Base-by-base conservation (phyloP, 2,888 invertebrate species). In the Netelia melanura region DNA sequence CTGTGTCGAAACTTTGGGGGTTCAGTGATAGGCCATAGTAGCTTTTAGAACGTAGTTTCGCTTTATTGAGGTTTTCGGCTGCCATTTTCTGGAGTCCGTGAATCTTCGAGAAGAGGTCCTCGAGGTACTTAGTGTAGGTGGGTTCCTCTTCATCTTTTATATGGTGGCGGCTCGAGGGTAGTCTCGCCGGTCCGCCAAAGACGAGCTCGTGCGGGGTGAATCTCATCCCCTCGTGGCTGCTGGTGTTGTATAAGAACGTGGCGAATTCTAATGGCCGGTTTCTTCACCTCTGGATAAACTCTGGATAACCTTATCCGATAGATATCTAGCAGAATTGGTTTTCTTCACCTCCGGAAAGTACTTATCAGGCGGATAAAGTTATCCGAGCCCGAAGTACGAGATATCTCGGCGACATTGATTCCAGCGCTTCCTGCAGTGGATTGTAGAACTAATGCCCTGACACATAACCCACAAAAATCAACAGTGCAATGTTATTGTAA, bases 21-120 rank as follows among this genome's bases (percentile, higher is more conserved):
- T 86, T 86, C 0, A 79, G 23, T 38, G 64, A 77, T 25, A 30
- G 61, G 44, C 86, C 87, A 30, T 85, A 81, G n/a, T 84, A 81
- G 0, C 9, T 11, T 70, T 87, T 87, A 0, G 84, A 86, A 38
- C 64, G 80, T 6, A 67, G 21, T 74, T 85, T 88, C 1, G 87
- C 23, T 23, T 11, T 10, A 0, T 83, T 64, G 21, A 86, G 21
- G 72, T 87, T 87, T 21, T 75, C 62, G 0, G 68, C 48, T 0
- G 86, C 86, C 3, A 72, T 6, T 44, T 23, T 64, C 72, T 78
- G 1, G 72, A 48, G 2, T 81, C 58, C 10, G 76, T 56, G 2
- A 85, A 21, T 71, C 61, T n/a, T 2, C 44, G 52, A 1, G 11
- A 56, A 56, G 1, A 56, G 21, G 11, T n/a, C 21, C 17, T 21